Evolutionary conservation across 2,797 vertebrate genomes (phyloP), one percentile per base, ranked within the genome.

Genomic region (Corythornis leucogaster): DNA sequence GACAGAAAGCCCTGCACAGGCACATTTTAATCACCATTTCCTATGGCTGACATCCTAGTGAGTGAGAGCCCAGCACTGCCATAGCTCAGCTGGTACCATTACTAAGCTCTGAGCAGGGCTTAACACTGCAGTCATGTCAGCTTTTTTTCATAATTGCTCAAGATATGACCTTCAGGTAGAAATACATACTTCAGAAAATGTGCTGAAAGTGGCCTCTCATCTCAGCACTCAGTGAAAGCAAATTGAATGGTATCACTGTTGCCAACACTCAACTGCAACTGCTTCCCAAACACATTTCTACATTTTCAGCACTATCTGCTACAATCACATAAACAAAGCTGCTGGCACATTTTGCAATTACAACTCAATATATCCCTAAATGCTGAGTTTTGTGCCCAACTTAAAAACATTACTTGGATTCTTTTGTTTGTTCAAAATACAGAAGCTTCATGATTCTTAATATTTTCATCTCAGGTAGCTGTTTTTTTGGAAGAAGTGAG

Each of bases 141-240:
- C 11, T 79, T 78, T 42, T n/a, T 3, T 1, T 61, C 18, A 14
- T 17, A 42, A 19, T 30, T 0, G 0, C 62, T 61, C 2, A 0
- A 35, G 58, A 53, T 1, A 2, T 0, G 3, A 43, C 24, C 4
- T 3, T 38, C 4, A 28, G 1, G 1, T 1, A 46, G 21, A 8
- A 25, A 62, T 67, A 74, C 5, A 22, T 1, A 13, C 21, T 78
- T 50, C 54, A 58, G 66, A 71, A 83, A 70, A 38, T 0, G 0
- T 66, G 48, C 55, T 77, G 66, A 42, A 83, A 88, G 91, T 1
- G 1, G n/a, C 25, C 38, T 26, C 71, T 79, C 38, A 68, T 20
- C 80, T 85, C 48, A 79, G 46, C 4, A 2, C 28, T 45, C 25
- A 20, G 18, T 15, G 21, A 30, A 64, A 84, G 18, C 28, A 64